A percentile compares a stretch with the other conserved stretches of the same genome.
Conservation (phyloP, 2,888 invertebrate species). For the Eupithecia abbreviata region DNA sequence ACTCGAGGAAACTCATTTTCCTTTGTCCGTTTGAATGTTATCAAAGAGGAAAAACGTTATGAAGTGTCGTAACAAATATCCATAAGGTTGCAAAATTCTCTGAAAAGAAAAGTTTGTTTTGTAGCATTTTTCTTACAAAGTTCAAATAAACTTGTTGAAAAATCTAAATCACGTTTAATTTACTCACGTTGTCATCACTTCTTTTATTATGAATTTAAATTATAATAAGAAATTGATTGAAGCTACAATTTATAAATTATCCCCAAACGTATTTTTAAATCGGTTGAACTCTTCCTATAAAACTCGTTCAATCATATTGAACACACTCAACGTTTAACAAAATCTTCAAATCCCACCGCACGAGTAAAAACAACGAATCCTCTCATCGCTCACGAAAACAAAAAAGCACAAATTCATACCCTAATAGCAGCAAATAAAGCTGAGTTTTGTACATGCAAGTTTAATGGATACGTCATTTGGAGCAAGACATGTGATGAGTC, state of each 20-base stretch:
- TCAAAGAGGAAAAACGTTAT: constrained; percentile 37
- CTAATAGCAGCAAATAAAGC: constrained; percentile 20
- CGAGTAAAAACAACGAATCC: constrained; percentile 74
- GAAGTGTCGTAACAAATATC: constrained; percentile 39
- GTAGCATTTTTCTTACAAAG: not conserved
- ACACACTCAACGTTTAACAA: constrained; percentile 72
- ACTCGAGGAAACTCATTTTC: constrained; percentile 36
- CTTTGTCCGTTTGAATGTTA: constrained; percentile 32
- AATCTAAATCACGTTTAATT: not conserved
- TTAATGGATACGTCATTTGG: constrained; percentile 56
- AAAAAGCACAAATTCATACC: constrained; percentile 16
- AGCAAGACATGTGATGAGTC: constrained; percentile 58
- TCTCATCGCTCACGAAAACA: constrained; percentile 50
- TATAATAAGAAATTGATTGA: constrained; percentile 12
- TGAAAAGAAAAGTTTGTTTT: constrained; percentile 19
- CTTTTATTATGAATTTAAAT: not conserved
- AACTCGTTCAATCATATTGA: constrained; percentile 63
- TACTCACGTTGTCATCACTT: not conserved
- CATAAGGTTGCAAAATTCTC: constrained; percentile 37
- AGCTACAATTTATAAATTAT: constrained; percentile 4
- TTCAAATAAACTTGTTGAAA: not conserved
- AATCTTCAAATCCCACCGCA: constrained; percentile 72
- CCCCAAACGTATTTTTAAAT: constrained; percentile 2
- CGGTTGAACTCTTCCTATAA: constrained; percentile 34
- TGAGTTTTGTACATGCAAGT: constrained; percentile 17